phyloP scores from a whole-genome alignment of 1,140 invertebrate species.

The Pemphigus obesinymphae region DNA sequence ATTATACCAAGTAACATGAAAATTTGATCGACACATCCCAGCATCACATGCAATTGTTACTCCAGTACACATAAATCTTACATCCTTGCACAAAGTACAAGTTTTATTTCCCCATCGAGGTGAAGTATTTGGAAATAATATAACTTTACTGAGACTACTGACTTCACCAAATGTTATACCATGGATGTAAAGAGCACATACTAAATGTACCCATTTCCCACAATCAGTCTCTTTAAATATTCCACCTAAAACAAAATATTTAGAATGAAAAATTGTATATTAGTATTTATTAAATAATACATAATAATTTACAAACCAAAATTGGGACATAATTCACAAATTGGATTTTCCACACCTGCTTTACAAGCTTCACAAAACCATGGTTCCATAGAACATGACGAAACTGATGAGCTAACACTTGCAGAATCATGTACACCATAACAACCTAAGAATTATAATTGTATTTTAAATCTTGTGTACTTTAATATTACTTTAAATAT shows the following conservation, averaged over 20 bases:
- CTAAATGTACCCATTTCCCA: constrained; percentile 94
- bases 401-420: constrained; percentile 83
- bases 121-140: constrained; percentile 93
- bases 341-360: constrained; percentile 77
- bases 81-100: constrained; percentile 82
- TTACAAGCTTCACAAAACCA: constrained; percentile 99
- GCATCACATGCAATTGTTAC: constrained; percentile 96
- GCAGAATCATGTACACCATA: constrained; percentile 92
- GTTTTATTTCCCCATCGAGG: constrained; percentile 88
- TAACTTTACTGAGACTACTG: constrained; percentile 76
- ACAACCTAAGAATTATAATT: constrained; percentile 60
- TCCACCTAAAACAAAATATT: constrained; percentile 60
- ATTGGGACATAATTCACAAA: constrained; percentile 83
- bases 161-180: constrained; percentile 97
- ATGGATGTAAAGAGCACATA: constrained; percentile 93
- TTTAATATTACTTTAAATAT: neutral
- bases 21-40: constrained; percentile 93
- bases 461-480: neutral
- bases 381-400: constrained; percentile 88
- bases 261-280: neutral
- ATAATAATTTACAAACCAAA: constrained; percentile 53
- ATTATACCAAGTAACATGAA: constrained; percentile 91
- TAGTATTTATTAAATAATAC: neutral
- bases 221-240: constrained; percentile 96
- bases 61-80: constrained; percentile 79